A percentile compares a stretch with the other conserved stretches of the same genome.
phyloP scores from a whole-genome alignment of 92 coral and sea anemone species.

The Diadumene lineata region DNA sequence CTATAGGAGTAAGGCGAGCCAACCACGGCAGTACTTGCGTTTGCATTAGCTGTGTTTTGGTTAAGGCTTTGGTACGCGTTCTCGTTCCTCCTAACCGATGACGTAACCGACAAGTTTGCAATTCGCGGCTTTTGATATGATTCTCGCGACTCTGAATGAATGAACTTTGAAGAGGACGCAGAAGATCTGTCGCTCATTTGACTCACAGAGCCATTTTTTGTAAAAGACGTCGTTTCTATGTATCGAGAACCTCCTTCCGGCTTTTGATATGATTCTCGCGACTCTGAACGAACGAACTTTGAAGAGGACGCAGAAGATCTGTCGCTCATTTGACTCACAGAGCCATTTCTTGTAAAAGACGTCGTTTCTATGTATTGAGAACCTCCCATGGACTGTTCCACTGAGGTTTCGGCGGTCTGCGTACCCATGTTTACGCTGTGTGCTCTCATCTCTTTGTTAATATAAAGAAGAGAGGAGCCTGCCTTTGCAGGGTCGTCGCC shows the following conservation, averaged over 20 bases:
- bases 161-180: background rate
- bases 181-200: too few species aligned
- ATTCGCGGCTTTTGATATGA: constrained; percentile 18
- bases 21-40: background rate
- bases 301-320: too few species aligned
- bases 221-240: too few species aligned
- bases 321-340: too few species aligned
- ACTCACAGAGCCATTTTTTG: too few species aligned
- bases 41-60: background rate
- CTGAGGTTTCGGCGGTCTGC: constrained; percentile 2
- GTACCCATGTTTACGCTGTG: background rate
- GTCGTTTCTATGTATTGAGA: background rate
- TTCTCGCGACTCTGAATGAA: background rate
- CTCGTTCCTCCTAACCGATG: background rate
- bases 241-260: too few species aligned
- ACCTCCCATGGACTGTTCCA: background rate
- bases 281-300: background rate
- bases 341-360: background rate
- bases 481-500: constrained; percentile 10
- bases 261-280: background rate
- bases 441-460: constrained; percentile 22
- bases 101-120: constrained; percentile 11
- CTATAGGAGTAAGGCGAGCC: background rate
- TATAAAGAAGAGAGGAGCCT: constrained; percentile 21
- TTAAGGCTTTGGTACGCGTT: background rate